Base-by-base conservation (phyloP, 2,797 vertebrate species). In the Cephalopachus bancanus region DNA sequence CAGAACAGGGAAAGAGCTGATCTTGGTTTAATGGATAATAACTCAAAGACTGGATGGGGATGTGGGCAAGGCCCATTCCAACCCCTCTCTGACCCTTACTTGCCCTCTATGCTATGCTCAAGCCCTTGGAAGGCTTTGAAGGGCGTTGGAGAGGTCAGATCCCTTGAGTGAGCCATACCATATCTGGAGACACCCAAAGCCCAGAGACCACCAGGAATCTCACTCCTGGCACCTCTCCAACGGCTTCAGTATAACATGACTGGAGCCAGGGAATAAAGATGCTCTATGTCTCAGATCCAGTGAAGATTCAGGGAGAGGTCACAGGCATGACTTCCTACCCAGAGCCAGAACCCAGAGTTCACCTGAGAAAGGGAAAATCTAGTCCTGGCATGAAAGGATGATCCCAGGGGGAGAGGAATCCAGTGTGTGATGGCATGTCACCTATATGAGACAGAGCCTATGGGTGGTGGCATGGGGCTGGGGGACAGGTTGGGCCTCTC, bases 371-470 rank as follows among this genome's bases (percentile, higher is more conserved):
- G 78, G 55, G 22, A 2, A 7, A 22, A 6, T 22, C 78, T 44
- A 37, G n/a, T 37, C 78, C 7, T 16, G 57, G 57, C 57, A 24
- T 80, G 57, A n/a, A 60, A 55, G 44, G 44, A 44, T 60, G 22
- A 1, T 20, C n/a, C 12, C 78, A 37, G 7, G 26, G 5, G 17
- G 20, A 5, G 11, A 8, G 49, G 74, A 33, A 10, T 17, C 69
- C 33, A 0, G 10, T 24, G 44, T 3, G 22, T 0, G 3, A 12
- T 12, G 12, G 37, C 1, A 10, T 53, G 51, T n/a, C 51, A 57
- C 53, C 30, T 1, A 22, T 16, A 30, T n/a, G 53, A 28, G 57
- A 44, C 3, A 37, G n/a, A 17, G 17, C 75, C 28, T 1, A 1
- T 12, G 75, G 10, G 51, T n/a, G 53, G 30, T 55, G 2, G 30